Evolutionary conservation across 2,113 vertebrate species (phyloP).

Genomic region (Pomatorhinus ruficollis): DNA sequence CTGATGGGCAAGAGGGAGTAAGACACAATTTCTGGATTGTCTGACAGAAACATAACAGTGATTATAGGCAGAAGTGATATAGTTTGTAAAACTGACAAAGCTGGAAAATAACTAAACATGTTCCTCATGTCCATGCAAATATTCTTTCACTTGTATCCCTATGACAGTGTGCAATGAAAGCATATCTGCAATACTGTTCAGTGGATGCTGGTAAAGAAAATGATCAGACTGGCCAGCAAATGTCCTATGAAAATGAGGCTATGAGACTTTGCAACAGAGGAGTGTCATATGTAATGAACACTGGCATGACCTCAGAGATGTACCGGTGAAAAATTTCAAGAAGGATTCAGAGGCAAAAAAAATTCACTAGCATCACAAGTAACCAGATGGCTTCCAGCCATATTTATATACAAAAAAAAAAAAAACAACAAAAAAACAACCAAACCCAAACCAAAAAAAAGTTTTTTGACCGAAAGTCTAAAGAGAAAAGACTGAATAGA

Average conservation of each 20-base stretch:
- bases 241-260: background rate
- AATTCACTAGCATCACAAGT: background rate
- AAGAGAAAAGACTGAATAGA: background rate
- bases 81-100: background rate
- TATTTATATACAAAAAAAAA: background rate
- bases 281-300: background rate
- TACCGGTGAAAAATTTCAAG: background rate
- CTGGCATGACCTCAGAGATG: background rate
- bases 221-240: accelerated
- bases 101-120: background rate
- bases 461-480: background rate
- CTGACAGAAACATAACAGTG: background rate
- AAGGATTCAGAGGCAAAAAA: background rate
- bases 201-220: background rate
- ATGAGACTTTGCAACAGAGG: background rate
- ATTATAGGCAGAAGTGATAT: background rate
- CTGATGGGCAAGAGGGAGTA: background rate
- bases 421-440: no score
- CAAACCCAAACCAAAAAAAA: background rate
- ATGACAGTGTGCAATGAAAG: background rate
- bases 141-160: background rate
- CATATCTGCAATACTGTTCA: background rate
- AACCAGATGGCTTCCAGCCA: background rate
- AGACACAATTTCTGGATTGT: background rate
- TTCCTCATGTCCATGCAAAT: background rate